These are phyloP conservation scores for Spilogale gracilis DNA, from an alignment of 2,113 vertebrate species.

Conservation along the genomic window DNA sequence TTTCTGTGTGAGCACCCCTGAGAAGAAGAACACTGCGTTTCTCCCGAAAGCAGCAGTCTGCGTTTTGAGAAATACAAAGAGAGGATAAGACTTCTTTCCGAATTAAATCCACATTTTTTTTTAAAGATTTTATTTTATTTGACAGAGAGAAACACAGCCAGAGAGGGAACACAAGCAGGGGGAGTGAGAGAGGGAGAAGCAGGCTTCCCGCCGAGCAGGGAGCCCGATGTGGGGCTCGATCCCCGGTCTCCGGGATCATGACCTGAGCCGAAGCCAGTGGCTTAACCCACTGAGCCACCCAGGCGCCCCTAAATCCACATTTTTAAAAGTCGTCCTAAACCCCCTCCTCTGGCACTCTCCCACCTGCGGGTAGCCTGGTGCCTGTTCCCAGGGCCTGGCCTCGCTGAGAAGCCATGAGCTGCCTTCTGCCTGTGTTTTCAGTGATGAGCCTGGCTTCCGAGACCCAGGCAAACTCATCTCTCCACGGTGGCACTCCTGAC, in stretches of 20 bases:
- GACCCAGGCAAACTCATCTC: neutral
- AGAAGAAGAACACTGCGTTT: too few species aligned
- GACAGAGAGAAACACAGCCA: too few species aligned
- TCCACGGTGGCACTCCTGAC: accelerated
- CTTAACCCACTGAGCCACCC: too few species aligned
- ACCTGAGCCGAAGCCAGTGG: too few species aligned
- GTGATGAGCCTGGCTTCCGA: neutral
- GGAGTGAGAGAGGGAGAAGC: too few species aligned
- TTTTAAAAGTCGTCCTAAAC: neutral
- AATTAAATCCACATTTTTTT: neutral
- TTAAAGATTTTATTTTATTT: too few species aligned
- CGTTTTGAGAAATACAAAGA: neutral
- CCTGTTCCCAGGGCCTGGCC: neutral
- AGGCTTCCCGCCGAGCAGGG: too few species aligned
- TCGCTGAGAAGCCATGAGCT: too few species aligned
- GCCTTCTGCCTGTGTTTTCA: neutral
- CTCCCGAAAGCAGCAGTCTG: neutral
- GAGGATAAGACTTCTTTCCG: neutral
- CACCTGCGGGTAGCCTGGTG: too few species aligned
- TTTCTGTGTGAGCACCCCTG: neutral
- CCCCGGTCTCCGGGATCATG: too few species aligned
- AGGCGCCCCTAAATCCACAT: neutral
- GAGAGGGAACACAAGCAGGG: too few species aligned
- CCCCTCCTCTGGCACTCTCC: neutral
- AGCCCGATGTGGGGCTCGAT: too few species aligned